Evolutionary conservation across 2,113 vertebrate genomes (phyloP).

Genomic region (Poecile atricapillus): DNA sequence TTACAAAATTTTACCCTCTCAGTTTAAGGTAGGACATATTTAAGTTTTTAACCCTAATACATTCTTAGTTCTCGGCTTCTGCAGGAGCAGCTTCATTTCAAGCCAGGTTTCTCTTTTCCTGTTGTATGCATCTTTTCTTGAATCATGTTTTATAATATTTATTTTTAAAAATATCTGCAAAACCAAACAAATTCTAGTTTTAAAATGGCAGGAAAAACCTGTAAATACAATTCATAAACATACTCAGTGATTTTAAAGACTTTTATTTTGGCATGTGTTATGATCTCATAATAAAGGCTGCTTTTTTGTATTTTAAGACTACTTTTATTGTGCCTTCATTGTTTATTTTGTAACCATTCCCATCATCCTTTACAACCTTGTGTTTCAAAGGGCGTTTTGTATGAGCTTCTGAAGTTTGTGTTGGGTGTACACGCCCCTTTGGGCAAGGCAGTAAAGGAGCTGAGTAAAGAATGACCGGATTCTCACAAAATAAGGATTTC

Average conservation of each 20-base stretch:
- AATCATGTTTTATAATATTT: not conserved
- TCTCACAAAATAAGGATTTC: not conserved
- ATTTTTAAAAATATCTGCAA: not conserved
- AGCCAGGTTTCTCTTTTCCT: not conserved
- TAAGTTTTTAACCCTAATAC: not conserved
- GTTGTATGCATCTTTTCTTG: not conserved
- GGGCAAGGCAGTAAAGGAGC: not conserved
- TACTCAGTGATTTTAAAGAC: not conserved
- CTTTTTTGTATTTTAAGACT: not conserved
- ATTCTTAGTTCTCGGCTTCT: not conserved
- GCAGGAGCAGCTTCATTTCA: not conserved
- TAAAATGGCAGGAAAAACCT: not conserved
- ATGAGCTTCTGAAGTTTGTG: not conserved
- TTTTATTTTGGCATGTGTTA: not conserved
- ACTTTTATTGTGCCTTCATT: not conserved
- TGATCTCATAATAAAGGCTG: conserved; percentile 23
- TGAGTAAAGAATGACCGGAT: not conserved
- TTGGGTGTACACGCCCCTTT: rapidly evolving
- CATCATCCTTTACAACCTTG: not conserved
- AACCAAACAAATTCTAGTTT: not conserved
- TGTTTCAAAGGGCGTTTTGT: not conserved
- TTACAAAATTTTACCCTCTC: not conserved
- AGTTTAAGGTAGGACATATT: not conserved
- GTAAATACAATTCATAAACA: not conserved
- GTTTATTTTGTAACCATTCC: not conserved